A percentile compares a stretch with the other conserved stretches of the same genome.
Conservation (phyloP, 2,888 invertebrate species). For the Perizoma flavofasciatum region DNA sequence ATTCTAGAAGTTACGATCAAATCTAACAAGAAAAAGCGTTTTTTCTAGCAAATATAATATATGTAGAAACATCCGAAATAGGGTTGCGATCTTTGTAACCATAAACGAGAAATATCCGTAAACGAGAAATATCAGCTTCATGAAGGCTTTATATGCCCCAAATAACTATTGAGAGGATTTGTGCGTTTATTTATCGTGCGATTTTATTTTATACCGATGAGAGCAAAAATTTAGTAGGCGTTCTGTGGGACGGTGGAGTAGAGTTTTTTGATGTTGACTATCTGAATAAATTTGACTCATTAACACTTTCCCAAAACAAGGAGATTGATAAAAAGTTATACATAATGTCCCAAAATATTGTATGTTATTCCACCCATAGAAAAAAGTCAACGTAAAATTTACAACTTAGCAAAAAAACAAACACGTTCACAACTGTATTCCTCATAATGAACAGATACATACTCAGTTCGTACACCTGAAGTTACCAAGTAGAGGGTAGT, state of each 20-base stretch:
- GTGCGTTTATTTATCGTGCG: slow-evolving; percentile 27
- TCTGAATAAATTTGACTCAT: not conserved
- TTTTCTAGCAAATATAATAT: slow-evolving; percentile 3
- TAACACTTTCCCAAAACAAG: not conserved
- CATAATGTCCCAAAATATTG: too few relatives aligned
- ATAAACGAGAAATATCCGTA: slow-evolving; percentile 22
- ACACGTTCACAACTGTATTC: too few relatives aligned
- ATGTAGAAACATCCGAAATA: slow-evolving; percentile 19
- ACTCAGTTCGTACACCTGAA: too few relatives aligned
- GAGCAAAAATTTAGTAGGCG: slow-evolving; percentile 11
- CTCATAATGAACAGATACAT: too few relatives aligned
- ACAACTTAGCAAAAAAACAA: too few relatives aligned
- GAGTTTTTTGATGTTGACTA: slow-evolving; percentile 1
- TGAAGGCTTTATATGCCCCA: slow-evolving; percentile 11
- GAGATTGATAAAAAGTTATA: too few relatives aligned
- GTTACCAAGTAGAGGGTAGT: too few relatives aligned
- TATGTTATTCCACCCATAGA: too few relatives aligned
- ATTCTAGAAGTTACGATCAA: not conserved
- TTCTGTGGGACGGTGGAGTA: slow-evolving; percentile 7
- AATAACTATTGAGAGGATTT: slow-evolving; percentile 29
- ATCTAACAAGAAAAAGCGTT: slow-evolving; percentile 5
- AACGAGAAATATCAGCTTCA: slow-evolving; percentile 22
- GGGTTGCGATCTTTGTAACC: slow-evolving; percentile 16
- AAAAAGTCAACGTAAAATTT: too few relatives aligned
- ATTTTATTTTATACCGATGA: slow-evolving; percentile 30